A percentile compares a stretch with the other conserved stretches of the same genome.
Conservation (phyloP, 2,797 vertebrate species). For the Acomys russatus region DNA sequence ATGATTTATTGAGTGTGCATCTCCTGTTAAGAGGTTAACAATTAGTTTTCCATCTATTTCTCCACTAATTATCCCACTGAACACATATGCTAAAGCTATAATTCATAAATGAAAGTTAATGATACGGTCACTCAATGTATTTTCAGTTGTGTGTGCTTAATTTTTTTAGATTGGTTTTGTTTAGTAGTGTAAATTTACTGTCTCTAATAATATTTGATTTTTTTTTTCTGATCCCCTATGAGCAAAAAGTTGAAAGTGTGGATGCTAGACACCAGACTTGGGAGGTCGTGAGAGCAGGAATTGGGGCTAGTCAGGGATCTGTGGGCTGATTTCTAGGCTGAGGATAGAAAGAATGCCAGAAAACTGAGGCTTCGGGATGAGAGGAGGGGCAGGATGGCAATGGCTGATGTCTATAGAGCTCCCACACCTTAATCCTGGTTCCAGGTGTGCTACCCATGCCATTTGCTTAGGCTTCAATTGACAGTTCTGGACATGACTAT, state of each 20-base stretch:
- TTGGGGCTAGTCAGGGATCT: not conserved
- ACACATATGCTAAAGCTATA: conserved; percentile 45
- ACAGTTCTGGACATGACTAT: not conserved
- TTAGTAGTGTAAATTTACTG: conserved; percentile 48
- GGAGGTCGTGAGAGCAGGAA: not conserved
- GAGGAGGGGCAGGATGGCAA: not conserved
- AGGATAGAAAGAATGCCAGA: not conserved
- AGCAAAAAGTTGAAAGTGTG: not conserved
- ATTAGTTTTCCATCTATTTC: conserved; percentile 77
- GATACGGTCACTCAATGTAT: conserved; percentile 60
- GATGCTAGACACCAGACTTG: not conserved
- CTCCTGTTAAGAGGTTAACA: conserved; percentile 80
- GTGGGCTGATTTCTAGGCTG: not conserved
- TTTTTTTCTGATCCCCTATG: not conserved
- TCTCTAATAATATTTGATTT: conserved; percentile 54
- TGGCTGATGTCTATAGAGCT: not conserved
- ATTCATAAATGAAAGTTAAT: conserved; percentile 75
- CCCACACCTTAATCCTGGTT: not conserved
- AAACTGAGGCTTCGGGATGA: not conserved
- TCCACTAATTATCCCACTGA: conserved; percentile 72
- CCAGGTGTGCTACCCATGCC: not conserved
- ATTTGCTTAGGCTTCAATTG: not conserved
- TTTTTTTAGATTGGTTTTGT: conserved; percentile 67
- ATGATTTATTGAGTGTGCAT: conserved; percentile 71
- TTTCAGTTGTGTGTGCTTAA: conserved; percentile 61